Evolutionary conservation across 2,113 vertebrate genomes (phyloP).

Genomic region (Oncorhynchus mykiss): DNA sequence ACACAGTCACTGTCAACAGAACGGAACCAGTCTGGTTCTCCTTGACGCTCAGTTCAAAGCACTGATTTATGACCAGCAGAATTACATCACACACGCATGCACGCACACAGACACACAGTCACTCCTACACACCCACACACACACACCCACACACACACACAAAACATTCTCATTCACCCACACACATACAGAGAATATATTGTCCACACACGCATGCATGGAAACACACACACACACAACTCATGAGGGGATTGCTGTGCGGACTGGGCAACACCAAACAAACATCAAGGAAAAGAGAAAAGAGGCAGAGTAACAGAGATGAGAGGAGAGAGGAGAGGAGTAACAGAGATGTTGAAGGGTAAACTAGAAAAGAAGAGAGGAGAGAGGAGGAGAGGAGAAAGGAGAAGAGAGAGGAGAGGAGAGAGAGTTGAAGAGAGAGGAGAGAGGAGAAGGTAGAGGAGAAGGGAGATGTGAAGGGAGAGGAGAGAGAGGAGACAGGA

Average conservation of each 20-base stretch:
- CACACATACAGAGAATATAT: neutral
- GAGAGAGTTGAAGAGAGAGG: neutral
- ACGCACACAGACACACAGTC: neutral
- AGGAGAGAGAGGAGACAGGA: constrained; percentile 9
- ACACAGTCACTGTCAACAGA: too few species aligned
- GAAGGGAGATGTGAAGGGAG: neutral
- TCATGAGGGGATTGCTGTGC: too few species aligned
- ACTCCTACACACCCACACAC: neutral
- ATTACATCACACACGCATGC: neutral
- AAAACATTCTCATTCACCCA: too few species aligned
- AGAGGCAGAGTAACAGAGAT: too few species aligned
- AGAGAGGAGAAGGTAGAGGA: constrained; percentile 10
- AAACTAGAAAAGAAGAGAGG: neutral
- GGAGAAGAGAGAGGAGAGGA: too few species aligned
- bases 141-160: too few species aligned
- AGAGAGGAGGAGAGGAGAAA: neutral
- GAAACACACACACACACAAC: neutral
- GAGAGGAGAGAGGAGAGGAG: constrained; percentile 6
- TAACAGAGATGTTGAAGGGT: too few species aligned
- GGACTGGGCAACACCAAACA: too few species aligned
- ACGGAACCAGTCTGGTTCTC: too few species aligned
- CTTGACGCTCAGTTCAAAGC: too few species aligned
- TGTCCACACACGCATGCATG: neutral
- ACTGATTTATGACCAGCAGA: too few species aligned
- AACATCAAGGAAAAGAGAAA: too few species aligned